Conservation (phyloP, 2,113 vertebrate genomes). For the Calidris pygmaea region DNA sequence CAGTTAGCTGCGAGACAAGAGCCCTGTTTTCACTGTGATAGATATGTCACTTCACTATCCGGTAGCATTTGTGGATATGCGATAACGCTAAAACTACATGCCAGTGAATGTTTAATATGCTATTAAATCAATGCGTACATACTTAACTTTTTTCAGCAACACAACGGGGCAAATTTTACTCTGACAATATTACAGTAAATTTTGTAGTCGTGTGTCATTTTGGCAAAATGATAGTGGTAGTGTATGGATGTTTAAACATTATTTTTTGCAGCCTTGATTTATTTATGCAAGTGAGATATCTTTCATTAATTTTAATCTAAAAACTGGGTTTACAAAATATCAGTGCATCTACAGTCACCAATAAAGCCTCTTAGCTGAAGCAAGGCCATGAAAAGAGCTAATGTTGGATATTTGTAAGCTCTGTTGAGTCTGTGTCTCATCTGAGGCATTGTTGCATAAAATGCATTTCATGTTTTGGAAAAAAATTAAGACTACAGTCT, state of each 20-base stretch:
- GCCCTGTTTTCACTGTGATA: neutral
- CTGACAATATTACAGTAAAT: neutral
- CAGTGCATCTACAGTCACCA: slow-evolving; percentile 49
- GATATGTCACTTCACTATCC: neutral
- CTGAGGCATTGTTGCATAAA: slow-evolving; percentile 72
- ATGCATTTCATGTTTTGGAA: slow-evolving; percentile 67
- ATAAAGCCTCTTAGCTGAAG: slow-evolving; percentile 55
- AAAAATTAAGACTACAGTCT: slow-evolving; percentile 37
- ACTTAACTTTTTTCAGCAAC: neutral
- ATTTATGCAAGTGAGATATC: slow-evolving; percentile 69
- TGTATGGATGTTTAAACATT: slow-evolving; percentile 70
- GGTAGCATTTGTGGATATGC: neutral
- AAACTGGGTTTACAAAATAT: slow-evolving; percentile 66
- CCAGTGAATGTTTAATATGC: neutral
- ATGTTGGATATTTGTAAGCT: slow-evolving; percentile 66
- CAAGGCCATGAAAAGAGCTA: slow-evolving; percentile 54
- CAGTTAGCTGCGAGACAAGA: neutral
- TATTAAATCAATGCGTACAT: neutral
- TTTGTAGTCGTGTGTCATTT: slow-evolving; percentile 22
- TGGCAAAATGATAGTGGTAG: slow-evolving; percentile 60
- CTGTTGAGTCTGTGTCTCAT: slow-evolving; percentile 61
- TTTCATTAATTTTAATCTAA: slow-evolving; percentile 74
- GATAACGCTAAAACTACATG: neutral
- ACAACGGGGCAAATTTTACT: neutral
- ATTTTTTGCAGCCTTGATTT: slow-evolving; percentile 73